Percentiles rank a stretch among this genome's conserved stretches.
phyloP scores from a whole-genome alignment of 2,888 invertebrate genomes.

The Drosophila phalerata region DNA sequence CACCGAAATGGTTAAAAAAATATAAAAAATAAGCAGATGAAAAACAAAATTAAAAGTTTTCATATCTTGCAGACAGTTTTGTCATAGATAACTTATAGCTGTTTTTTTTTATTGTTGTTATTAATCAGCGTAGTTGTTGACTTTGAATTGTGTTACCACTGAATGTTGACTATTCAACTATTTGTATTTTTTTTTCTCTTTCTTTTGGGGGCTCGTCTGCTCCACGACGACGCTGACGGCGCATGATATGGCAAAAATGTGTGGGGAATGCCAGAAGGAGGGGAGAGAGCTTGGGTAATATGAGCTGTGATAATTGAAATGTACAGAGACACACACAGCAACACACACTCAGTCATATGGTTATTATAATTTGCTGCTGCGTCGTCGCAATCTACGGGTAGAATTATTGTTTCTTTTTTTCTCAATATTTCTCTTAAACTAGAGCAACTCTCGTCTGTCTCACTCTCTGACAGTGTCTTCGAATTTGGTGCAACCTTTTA shows the following conservation, averaged over 20 bases:
- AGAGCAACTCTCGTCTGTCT: constrained; percentile 4
- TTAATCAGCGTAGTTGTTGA: constrained; percentile 36
- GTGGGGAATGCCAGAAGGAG: not conserved
- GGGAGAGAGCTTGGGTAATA: constrained; percentile 4
- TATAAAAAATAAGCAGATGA: no score
- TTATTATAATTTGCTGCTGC: constrained; percentile 23
- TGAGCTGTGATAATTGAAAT: constrained; percentile 49
- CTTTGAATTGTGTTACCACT: constrained; percentile 42
- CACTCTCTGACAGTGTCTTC: not conserved
- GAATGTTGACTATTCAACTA: constrained; percentile 23
- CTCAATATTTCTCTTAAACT: not conserved
- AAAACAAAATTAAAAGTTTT: no score
- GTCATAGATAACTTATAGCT: constrained; percentile 23
- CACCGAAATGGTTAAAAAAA: no score
- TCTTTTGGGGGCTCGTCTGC: constrained; percentile 53
- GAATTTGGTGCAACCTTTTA: constrained; percentile 50
- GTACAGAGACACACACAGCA: constrained; percentile 1
- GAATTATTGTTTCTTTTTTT: not conserved
- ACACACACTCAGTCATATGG: constrained; percentile 6
- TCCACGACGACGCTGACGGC: constrained; percentile 26
- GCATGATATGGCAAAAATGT: constrained; percentile 35
- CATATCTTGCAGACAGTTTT: not conserved
- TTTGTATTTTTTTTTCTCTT: constrained; percentile 24
- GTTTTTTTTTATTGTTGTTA: not conserved
- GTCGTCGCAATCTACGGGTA: constrained; percentile 21